Percentiles rank a stretch among this genome's conserved stretches.
These are phyloP conservation scores for Drosophila malerkotliana DNA, from an alignment of 1,140 invertebrate genomes.

Conservation along the genomic window DNA sequence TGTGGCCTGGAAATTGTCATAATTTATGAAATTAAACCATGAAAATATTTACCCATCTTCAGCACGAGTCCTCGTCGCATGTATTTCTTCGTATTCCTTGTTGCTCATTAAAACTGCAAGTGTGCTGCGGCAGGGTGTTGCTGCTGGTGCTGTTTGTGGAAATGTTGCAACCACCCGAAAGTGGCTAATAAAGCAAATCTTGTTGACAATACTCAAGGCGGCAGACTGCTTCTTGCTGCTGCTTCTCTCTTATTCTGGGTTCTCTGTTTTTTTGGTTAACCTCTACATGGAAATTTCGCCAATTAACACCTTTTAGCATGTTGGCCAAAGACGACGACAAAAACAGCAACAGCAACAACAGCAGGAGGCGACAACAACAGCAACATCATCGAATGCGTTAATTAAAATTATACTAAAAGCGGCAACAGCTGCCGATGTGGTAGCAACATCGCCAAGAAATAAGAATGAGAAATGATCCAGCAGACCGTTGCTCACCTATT, in stretches of 20 bases:
- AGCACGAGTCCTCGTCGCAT: constrained; percentile 18
- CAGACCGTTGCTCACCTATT: constrained; percentile 60
- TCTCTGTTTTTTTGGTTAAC: constrained; percentile 63
- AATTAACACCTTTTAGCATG: constrained; percentile 84
- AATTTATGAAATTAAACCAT: constrained; percentile 83
- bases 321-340: constrained; percentile 74
- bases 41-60: constrained; percentile 74
- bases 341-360: constrained; percentile 41
- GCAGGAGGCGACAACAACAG: constrained; percentile 52
- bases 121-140: constrained; percentile 29
- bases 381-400: constrained; percentile 67
- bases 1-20: constrained; percentile 51
- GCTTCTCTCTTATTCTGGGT: constrained; percentile 14
- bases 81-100: background rate
- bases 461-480: constrained; percentile 39
- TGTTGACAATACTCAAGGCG: constrained; percentile 79
- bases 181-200: constrained; percentile 84
- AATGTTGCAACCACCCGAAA: constrained; percentile 81
- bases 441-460: constrained; percentile 37
- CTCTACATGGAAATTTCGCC: constrained; percentile 83
- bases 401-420: constrained; percentile 72
- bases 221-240: constrained; percentile 42
- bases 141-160: constrained; percentile 45
- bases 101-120: constrained; percentile 61
- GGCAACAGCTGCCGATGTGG: constrained; percentile 26